Evolutionary conservation across 2,113 vertebrate species (phyloP), one percentile per base, ranked within the genome.

Genomic region (Okapia johnstoni): DNA sequence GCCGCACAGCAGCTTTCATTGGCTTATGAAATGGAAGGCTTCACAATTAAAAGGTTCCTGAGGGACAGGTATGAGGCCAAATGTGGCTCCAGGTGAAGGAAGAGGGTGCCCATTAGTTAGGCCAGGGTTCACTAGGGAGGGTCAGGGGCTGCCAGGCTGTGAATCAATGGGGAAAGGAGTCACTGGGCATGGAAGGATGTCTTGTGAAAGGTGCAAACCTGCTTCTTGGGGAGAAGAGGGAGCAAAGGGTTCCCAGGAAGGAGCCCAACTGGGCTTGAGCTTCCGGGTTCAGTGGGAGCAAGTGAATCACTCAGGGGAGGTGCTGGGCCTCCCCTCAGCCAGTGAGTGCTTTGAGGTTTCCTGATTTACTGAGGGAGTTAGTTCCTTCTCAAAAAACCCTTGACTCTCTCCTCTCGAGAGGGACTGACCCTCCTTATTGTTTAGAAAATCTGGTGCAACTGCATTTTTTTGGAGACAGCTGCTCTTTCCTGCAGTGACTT

Each of bases 381-480:
- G 36, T 85, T 93, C 86, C 91, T 86, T 97, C 66, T 84, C 46
- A 33, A 7, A 91, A 46, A 83, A 25, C 46, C 60, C 66, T 58
- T 5, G 0, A 58, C 40, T 91, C 52, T 90, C 54, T 77, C 36
- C 73, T 79, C 76, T 79, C 10, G 21, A 5, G 16, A 50, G 58
- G 23, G 52, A 60, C 52, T 30, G 30, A 23, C 16, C 43, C 85
- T 95, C 83, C 66, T 76, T 16, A 8, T 43, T 81, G 36, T 76
- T 6, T 33, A 6, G 63, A 83, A 96, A 85, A 92, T 63, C 96
- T 89, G 90, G 70, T 26, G 25, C 76, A n/a, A 61, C 19, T 11
- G 87, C 95, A 61, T 90, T 92, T 94, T 96, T 90, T 96, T 88
- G 79, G 85, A 90, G 93, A 50, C 15, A 77, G 15, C 54, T 25